A percentile compares a stretch with the other conserved stretches of the same genome.
These are phyloP conservation scores for Hydraecia micacea DNA, from an alignment of 2,888 invertebrate species.

Conservation along the genomic window DNA sequence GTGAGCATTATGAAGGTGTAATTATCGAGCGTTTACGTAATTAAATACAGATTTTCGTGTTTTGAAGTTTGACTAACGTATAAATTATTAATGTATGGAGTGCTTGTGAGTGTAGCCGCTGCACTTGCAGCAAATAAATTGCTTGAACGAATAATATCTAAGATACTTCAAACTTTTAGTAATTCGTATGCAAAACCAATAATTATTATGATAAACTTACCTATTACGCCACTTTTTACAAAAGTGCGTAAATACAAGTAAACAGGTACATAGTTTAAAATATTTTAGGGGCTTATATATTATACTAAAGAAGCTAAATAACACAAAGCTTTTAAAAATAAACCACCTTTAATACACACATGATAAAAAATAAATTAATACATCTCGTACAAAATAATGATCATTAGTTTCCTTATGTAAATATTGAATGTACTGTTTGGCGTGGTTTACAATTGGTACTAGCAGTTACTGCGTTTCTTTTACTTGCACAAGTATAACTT, in stretches of 20 bases:
- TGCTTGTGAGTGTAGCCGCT: not conserved
- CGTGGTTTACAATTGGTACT: constrained; percentile 19
- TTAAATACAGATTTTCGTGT: constrained; percentile 22
- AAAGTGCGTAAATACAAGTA: not conserved
- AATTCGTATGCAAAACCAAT: not conserved
- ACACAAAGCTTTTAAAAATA: constrained; percentile 19
- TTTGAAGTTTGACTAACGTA: constrained; percentile 7
- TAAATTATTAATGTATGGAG: constrained; percentile 1
- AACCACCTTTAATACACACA: constrained; percentile 48
- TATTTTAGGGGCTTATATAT: not conserved
- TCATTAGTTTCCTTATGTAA: constrained; percentile 7
- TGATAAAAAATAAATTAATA: constrained; percentile 41
- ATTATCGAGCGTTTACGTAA: constrained; percentile 29
- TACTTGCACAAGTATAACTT: not conserved
- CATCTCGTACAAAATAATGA: constrained; percentile 45
- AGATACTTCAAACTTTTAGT: not conserved
- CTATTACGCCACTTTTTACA: not conserved
- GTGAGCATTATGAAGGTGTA: constrained; percentile 23
- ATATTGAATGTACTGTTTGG: constrained; percentile 45
- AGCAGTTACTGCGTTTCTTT: not conserved
- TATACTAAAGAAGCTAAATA: not conserved
- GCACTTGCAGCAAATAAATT: not conserved
- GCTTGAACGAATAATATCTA: no score
- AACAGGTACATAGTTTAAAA: no score
- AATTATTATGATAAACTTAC: not conserved